Evolutionary conservation across 1,140 invertebrate genomes (phyloP).

Genomic region (Sinella curviseta): DNA sequence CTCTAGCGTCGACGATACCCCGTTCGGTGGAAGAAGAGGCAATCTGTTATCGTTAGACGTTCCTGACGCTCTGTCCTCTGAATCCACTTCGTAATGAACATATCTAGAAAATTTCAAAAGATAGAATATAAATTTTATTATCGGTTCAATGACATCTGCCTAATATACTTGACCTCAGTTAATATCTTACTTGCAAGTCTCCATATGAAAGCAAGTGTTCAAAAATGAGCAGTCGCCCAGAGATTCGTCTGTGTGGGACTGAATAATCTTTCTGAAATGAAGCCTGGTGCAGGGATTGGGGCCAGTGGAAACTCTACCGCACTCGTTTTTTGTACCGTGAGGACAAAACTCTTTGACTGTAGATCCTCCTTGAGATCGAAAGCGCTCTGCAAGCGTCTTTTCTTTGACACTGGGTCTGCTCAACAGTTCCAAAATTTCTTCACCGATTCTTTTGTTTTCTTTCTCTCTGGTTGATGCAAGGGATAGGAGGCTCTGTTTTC

Average conservation of each 20-base stretch:
- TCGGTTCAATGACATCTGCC: too few relatives aligned
- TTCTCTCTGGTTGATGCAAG: slow-evolving; percentile 92
- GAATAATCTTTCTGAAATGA: slow-evolving; percentile 97
- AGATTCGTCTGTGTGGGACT: slow-evolving; percentile 92
- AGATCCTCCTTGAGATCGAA: slow-evolving; percentile 85
- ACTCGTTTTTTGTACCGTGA: slow-evolving; percentile 89
- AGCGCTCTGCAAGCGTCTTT: slow-evolving; percentile 86
- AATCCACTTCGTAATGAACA: slow-evolving; percentile 91
- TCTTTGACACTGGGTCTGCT: slow-evolving; percentile 96
- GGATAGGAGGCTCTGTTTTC: slow-evolving; percentile 75
- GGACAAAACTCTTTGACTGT: slow-evolving; percentile 81
- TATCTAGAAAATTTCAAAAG: slow-evolving; percentile 64
- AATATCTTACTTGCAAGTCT: slow-evolving; percentile 53
- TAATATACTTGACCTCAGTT: not conserved
- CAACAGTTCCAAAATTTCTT: slow-evolving; percentile 90
- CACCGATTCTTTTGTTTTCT: slow-evolving; percentile 90
- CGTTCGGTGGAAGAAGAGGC: slow-evolving; percentile 54
- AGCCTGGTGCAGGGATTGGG: slow-evolving; percentile 77
- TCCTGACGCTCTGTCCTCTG: slow-evolving; percentile 44
- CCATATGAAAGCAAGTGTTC: slow-evolving; percentile 99
- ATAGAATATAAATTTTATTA: slow-evolving; percentile 31
- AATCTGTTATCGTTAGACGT: not conserved
- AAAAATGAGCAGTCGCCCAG: slow-evolving; percentile 96
- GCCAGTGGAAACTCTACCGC: slow-evolving; percentile 65
- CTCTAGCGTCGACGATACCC: slow-evolving; percentile 22